Conservation (phyloP, 2,888 invertebrate genomes). For the Volucella bombylans region DNA sequence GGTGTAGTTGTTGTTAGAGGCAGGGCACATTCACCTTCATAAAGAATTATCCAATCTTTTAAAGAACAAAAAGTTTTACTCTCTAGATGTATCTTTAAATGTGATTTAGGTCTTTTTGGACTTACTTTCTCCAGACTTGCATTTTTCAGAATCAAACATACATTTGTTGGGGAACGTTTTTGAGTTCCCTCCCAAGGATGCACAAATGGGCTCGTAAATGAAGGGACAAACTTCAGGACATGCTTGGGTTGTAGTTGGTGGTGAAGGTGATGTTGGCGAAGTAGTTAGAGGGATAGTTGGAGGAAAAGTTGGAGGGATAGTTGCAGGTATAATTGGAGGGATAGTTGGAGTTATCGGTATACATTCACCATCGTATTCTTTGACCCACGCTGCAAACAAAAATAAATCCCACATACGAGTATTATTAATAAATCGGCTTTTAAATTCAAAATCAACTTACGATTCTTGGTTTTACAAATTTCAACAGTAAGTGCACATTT, state of each 20-base stretch:
- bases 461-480: slow-evolving; percentile 11
- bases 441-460: slow-evolving; percentile 1
- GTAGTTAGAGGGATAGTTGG: no score
- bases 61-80: neutral
- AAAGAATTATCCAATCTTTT: slow-evolving; percentile 35
- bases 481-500: slow-evolving; percentile 15
- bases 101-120: neutral
- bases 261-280: neutral
- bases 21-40: slow-evolving; percentile 29
- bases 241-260: neutral
- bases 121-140: slow-evolving; percentile 25
- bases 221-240: slow-evolving; percentile 25
- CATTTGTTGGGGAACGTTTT: slow-evolving; percentile 34
- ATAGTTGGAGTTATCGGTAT: neutral
- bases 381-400: slow-evolving; percentile 15
- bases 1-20: neutral
- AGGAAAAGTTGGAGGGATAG: neutral
- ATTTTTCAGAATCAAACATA: neutral
- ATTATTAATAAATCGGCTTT: no score
- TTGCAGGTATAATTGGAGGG: no score
- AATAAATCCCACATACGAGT: neutral
- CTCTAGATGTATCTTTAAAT: neutral
- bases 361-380: slow-evolving; percentile 30
- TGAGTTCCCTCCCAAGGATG: slow-evolving; percentile 8
- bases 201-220: slow-evolving; percentile 37